phyloP scores from a whole-genome alignment of 2,113 vertebrate genomes.

The Oenanthe oenanthe region DNA sequence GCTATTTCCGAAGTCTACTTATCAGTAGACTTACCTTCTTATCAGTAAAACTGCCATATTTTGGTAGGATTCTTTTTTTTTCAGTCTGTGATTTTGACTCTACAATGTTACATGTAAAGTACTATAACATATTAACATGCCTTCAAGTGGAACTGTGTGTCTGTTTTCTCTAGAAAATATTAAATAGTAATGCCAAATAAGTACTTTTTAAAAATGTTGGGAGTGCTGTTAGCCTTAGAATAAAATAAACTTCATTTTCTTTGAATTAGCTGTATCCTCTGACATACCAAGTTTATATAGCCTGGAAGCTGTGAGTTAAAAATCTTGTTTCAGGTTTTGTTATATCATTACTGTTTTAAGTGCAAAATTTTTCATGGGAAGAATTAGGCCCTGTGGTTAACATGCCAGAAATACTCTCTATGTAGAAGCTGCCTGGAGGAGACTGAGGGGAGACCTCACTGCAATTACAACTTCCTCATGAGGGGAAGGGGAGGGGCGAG shows the following conservation, averaged over 20 bases:
- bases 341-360: background rate
- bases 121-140: background rate
- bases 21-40: background rate
- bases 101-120: background rate
- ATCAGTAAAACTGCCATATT: background rate
- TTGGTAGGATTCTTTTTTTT: background rate
- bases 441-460: background rate
- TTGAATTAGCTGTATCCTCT: background rate
- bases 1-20: background rate
- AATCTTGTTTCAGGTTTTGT: background rate
- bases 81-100: background rate
- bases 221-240: background rate
- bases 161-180: background rate
- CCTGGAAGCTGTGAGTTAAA: background rate
- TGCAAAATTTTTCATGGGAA: background rate
- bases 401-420: background rate
- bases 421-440: background rate
- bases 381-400: background rate
- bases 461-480: accelerated
- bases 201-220: background rate
- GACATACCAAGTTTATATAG: background rate
- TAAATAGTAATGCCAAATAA: background rate
- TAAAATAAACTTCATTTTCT: background rate
- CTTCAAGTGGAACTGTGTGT: background rate
- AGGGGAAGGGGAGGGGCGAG: too few relatives aligned